These are phyloP conservation scores for Brachypodius melanocephalos DNA, from an alignment of 2,113 vertebrate genomes.

Conservation along the genomic window DNA sequence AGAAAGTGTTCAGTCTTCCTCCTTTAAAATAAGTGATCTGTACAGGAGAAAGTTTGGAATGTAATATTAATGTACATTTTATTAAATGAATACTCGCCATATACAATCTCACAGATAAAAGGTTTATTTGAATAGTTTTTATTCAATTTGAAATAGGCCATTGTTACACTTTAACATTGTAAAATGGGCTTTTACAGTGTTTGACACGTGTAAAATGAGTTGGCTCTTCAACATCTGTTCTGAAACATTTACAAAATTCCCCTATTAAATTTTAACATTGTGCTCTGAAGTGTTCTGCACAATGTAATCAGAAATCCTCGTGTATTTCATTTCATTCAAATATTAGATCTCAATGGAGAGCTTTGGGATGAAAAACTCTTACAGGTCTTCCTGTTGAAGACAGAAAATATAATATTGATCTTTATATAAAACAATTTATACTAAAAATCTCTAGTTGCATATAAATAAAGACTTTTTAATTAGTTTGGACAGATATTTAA, in stretches of 20 bases:
- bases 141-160: neutral
- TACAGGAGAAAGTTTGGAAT: neutral
- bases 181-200: neutral
- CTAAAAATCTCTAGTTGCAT: neutral
- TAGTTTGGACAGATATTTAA: neutral
- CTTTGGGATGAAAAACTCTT: neutral
- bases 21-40: conserved; percentile 3
- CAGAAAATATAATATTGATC: neutral
- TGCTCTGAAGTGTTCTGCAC: neutral
- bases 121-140: conserved; percentile 37
- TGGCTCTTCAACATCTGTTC: neutral
- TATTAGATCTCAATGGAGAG: neutral
- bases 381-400: neutral
- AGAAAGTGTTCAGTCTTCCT: neutral
- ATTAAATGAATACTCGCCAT: neutral
- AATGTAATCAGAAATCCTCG: neutral
- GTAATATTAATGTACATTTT: neutral
- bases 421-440: neutral
- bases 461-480: neutral
- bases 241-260: conserved; percentile 41
- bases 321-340: neutral
- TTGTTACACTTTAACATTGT: neutral
- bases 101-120: conserved; percentile 15
- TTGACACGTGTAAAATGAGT: neutral
- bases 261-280: conserved; percentile 11